Base-by-base conservation (phyloP, 2,888 invertebrate genomes). In the Sericinus montela region DNA sequence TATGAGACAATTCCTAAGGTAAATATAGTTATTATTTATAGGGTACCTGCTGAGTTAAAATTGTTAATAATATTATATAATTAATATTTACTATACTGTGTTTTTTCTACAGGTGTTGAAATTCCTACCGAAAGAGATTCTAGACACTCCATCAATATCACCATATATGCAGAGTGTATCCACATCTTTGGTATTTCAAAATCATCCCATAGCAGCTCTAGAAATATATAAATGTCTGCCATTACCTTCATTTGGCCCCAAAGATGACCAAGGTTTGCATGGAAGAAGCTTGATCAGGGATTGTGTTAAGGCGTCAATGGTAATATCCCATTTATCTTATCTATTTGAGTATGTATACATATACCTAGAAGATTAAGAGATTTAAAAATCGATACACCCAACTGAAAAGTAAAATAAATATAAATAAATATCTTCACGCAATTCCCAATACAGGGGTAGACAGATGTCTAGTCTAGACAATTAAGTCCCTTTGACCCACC, bases 281-380 rank as follows among this genome's bases (percentile, higher is more conserved):
- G 92, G 90, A 0, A 69, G 85, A 8, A 86, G 89, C 48, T 69
- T 93, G 19, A 76, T 93, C 1, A 80, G 90, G 37, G 91, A 92
- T 62, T 89, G 92, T 65, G 87, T 93, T 9, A 90, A 89, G 42
- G 87, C 89, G 41, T 73, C 85, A 9, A 69, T 78, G 62, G 89
- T 90, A 72, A 76, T 80, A 32, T 73, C 46, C 38, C 9, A 45
- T 52, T 5, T 3, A 19, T 19, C 19, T 3, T 19, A 2, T 3
- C 19, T n/a, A n/a, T n/a, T n/a, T n/a, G n/a, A n/a, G n/a, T n/a
- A n/a, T n/a, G n/a, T n/a, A n/a, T n/a, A n/a, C n/a, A n/a, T n/a
- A n/a, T n/a, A n/a, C n/a, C n/a, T n/a, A n/a, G n/a, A n/a, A n/a
- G n/a, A n/a, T n/a, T n/a, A n/a, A n/a, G n/a, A n/a, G n/a, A n/a